phyloP scores from a whole-genome alignment of 2,113 vertebrate genomes.

The Acanthochromis polyacanthus region DNA sequence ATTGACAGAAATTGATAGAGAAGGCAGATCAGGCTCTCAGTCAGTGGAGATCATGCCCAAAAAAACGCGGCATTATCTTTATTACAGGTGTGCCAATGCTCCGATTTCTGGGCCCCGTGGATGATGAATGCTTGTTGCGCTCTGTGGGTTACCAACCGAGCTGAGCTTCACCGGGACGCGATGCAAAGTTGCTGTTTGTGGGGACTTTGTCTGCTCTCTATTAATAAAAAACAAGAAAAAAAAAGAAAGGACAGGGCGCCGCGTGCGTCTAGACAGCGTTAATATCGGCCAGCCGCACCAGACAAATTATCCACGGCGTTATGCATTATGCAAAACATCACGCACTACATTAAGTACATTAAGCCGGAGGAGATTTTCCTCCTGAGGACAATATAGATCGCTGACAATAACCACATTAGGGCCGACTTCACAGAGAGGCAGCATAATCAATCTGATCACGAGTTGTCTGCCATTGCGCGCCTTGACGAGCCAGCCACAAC shows the following conservation, averaged over 20 bases:
- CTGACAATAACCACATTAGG: conserved; percentile 53
- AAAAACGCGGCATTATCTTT: conserved; percentile 66
- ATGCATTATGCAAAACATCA: conserved; percentile 60
- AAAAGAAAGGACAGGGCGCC: not conserved
- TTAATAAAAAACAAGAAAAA: conserved; percentile 38
- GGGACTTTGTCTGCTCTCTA: conserved; percentile 48
- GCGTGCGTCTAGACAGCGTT: conserved; percentile 75
- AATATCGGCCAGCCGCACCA: conserved; percentile 37
- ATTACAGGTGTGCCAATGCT: conserved; percentile 70
- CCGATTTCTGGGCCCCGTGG: conserved; percentile 61
- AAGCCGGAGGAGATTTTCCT: conserved; percentile 22
- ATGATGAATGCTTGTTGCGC: conserved; percentile 68
- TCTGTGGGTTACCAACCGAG: conserved; percentile 15
- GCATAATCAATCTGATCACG: conserved; percentile 73
- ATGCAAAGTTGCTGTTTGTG: conserved; percentile 65
- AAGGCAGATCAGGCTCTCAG: conserved; percentile 32
- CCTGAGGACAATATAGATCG: conserved; percentile 26
- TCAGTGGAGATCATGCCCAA: conserved; percentile 63
- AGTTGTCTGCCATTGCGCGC: conserved; percentile 68
- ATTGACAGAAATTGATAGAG: conserved; percentile 40
- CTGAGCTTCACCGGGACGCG: conserved; percentile 31
- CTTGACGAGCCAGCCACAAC: conserved; percentile 69
- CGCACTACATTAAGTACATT: conserved; percentile 59
- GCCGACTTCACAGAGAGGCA: conserved; percentile 44
- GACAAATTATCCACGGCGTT: conserved; percentile 56